Base-by-base conservation (phyloP, 2,797 vertebrate genomes). In the Bufotes viridis region DNA sequence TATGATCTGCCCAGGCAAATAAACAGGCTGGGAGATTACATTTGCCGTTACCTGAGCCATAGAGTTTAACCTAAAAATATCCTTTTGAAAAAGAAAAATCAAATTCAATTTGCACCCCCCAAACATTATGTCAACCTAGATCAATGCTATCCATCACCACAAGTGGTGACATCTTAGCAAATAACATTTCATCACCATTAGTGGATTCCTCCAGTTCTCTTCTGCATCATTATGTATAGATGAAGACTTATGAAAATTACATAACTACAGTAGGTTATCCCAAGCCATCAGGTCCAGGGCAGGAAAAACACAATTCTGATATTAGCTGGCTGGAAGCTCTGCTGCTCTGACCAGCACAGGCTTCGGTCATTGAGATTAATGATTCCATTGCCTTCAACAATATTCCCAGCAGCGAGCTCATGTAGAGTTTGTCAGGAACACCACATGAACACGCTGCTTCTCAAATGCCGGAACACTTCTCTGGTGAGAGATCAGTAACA, bases 361-460 rank as follows among this genome's bases (percentile, higher is more conserved):
- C 49, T 78, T 78, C 13, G 51, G 75, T 78, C 75, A 78, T 78
- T 53, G 22, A 78, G 75, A 78, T 78, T 78, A 78, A 78, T 78
- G 75, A 78, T n/a, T 5, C 49, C 75, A 2, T 78, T 78, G 49
- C 75, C 51, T 55, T 53, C 49, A 78, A 78, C 51, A 78, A 24
- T 78, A 78, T 78, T 78, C 75, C 75, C 75, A 78, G 75, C 75
- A 78, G 49, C 3, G 49, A 22, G 51, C 75, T 78, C 75, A n/a
- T 13, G 75, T 78, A 51, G 75, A 78, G 75, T 15, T 55, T 78
- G 75, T 78, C 75, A 78, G 51, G 75, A 53, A 78, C 75, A 53
- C 75, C 75, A 78, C 49, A 12, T 51, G 75, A 78, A 53, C 75
- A 55, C 0, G 75, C 51, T 24, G 75, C 75, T 55, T 78, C 22